Percentiles rank a stretch among this genome's conserved stretches.
Conservation (phyloP, 2,113 vertebrate genomes). For the Psammodynastes pulverulentus region DNA sequence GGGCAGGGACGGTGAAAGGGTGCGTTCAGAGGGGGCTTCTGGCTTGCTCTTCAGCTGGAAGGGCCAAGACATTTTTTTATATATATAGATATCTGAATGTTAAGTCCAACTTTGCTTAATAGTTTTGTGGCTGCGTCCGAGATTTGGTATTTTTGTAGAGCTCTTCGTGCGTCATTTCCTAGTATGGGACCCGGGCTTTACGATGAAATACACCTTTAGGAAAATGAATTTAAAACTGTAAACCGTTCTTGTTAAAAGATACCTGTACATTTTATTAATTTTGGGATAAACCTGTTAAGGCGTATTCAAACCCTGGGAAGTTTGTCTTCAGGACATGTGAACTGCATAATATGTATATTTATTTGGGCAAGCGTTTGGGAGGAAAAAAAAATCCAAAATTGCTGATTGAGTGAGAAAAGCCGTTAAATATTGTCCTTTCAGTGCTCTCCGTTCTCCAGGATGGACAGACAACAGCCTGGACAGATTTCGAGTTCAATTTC, state of each 20-base stretch:
- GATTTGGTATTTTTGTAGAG: background rate
- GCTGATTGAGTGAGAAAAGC: background rate
- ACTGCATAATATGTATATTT: too few relatives aligned
- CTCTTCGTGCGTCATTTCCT: background rate
- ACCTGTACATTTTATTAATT: background rate
- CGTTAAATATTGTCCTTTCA: background rate
- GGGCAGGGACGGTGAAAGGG: background rate
- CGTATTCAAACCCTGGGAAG: background rate
- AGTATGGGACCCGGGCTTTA: background rate
- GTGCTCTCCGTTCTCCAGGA: background rate
- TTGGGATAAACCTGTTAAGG: background rate
- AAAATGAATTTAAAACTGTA: background rate
- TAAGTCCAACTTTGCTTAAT: background rate
- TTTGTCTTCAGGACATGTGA: background rate
- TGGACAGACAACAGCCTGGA: rapidly evolving
- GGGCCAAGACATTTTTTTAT: too few relatives aligned
- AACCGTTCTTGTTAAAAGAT: background rate
- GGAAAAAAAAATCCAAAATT: background rate
- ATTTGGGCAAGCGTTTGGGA: background rate
- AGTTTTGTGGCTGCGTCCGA: background rate
- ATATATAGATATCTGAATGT: background rate
- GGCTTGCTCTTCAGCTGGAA: background rate
- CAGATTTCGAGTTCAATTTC: background rate
- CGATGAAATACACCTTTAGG: background rate
- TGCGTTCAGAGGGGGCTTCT: background rate